phyloP scores from a whole-genome alignment of 2,797 vertebrate genomes.

The Buceros bicornis region DNA sequence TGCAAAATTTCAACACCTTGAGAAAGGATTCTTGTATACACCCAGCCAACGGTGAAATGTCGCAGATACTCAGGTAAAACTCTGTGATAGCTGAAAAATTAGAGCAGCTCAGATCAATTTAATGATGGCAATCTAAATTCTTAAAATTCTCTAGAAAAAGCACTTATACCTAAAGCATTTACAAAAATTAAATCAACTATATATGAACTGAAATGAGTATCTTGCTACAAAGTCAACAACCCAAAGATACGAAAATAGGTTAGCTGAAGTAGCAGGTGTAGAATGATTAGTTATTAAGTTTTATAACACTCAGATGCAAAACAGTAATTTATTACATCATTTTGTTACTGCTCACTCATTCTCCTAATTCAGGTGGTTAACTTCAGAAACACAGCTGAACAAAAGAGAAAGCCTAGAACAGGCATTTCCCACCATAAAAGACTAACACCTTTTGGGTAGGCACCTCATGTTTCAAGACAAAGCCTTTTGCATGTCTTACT shows the following conservation, averaged over 20 bases:
- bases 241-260: background rate
- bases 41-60: conserved; percentile 92
- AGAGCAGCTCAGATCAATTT: background rate
- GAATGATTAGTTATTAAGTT: background rate
- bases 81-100: conserved; percentile 82
- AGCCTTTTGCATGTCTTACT: background rate
- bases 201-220: background rate
- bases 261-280: background rate
- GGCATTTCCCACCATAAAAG: background rate
- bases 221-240: background rate
- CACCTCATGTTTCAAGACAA: background rate
- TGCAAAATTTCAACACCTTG: conserved; percentile 93
- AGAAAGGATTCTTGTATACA: conserved; percentile 90
- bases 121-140: background rate
- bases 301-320: background rate
- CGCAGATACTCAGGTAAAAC: conserved; percentile 89
- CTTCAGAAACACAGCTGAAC: background rate
- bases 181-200: background rate
- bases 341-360: background rate
- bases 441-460: background rate
- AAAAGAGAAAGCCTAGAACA: background rate
- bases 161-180: background rate
- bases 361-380: background rate
- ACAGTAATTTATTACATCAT: background rate
- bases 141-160: background rate